These are phyloP conservation scores for Nothocercus julius DNA, from an alignment of 2,113 vertebrate species.

Conservation along the genomic window DNA sequence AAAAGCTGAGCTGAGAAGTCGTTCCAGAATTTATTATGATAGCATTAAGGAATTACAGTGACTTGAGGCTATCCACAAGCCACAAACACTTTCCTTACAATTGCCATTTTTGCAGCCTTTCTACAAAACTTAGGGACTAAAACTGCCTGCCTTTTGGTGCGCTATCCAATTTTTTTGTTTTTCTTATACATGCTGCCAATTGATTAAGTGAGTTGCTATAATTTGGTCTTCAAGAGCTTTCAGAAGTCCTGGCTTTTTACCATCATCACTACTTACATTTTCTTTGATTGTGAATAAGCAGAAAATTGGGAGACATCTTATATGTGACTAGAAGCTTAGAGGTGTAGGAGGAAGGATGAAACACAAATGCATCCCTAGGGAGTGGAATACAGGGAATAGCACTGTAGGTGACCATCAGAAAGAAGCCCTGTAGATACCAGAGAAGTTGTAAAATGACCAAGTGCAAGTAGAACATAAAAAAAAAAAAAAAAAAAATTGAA, in stretches of 20 bases:
- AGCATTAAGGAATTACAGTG: constrained; percentile 29
- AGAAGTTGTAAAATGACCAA: not conserved
- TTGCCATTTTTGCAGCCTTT: constrained; percentile 16
- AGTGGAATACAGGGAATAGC: not conserved
- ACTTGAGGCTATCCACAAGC: not conserved
- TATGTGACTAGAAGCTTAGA: not conserved
- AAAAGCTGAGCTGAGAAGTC: constrained; percentile 16
- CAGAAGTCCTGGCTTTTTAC: not conserved
- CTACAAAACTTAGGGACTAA: not conserved
- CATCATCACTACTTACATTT: not conserved
- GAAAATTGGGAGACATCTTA: not conserved
- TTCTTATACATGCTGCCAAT: not conserved
- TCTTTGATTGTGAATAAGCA: not conserved
- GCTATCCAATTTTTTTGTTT: not conserved
- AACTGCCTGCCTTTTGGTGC: not conserved
- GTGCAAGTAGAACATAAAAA: not conserved
- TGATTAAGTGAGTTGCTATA: not conserved
- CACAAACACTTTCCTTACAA: not conserved
- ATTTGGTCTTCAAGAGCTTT: not conserved
- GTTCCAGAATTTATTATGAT: constrained; percentile 23
- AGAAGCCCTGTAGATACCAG: not conserved
- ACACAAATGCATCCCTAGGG: not conserved
- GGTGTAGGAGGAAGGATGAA: not conserved
- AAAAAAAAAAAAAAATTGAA: constrained; percentile 7
- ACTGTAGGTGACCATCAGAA: not conserved